A percentile compares a stretch with the other conserved stretches of the same genome.
Conservation (phyloP, 2,888 invertebrate species). For the Syrista parreyssii region DNA sequence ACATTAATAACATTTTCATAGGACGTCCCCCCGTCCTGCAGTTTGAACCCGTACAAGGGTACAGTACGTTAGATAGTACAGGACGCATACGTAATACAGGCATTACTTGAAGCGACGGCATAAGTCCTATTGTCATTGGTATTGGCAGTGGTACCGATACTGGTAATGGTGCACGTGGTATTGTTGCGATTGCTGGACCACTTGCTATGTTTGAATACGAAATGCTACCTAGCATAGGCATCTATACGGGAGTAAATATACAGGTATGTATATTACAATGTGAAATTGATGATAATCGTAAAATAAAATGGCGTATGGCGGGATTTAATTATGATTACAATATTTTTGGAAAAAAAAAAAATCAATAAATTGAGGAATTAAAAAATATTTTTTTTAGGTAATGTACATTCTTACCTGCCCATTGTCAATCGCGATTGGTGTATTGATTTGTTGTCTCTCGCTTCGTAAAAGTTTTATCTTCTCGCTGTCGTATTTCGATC, state of each 20-base stretch:
- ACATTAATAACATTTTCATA: neutral
- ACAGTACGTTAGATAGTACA: neutral
- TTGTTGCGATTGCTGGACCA: neutral
- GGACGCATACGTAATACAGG: neutral
- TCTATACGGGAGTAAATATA: neutral
- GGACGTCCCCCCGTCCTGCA: neutral
- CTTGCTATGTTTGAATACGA: neutral
- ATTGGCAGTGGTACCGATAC: neutral
- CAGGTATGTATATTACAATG: neutral
- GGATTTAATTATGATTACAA: neutral
- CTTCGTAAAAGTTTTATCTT: neutral
- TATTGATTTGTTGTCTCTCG: neutral
- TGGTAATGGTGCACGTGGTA: neutral
- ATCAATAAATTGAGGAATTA: neutral
- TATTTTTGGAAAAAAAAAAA: too few species aligned
- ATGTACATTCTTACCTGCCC: neutral
- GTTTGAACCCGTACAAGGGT: neutral
- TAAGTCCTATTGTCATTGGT: neutral
- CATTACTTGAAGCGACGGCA: neutral
- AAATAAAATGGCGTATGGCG: neutral
- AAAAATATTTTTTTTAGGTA: neutral
- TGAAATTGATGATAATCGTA: neutral
- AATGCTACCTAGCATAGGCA: neutral
- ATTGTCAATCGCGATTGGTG: neutral
- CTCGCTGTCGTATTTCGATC: neutral